Conservation (phyloP, 2,888 invertebrate species). For the Pammene fasciana region DNA sequence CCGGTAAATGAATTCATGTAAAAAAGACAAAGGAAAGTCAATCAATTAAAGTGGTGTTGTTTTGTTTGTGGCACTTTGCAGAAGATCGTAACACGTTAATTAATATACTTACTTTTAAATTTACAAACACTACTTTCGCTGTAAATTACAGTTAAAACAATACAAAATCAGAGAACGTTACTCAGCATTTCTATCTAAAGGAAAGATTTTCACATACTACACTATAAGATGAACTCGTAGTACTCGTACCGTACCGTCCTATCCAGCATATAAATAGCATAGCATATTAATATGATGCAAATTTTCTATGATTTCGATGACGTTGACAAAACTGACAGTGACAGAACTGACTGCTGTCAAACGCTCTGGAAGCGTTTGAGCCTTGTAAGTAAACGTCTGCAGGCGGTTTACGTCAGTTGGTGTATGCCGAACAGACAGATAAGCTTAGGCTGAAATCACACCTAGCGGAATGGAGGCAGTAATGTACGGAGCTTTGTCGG, state of each 20-base stretch:
- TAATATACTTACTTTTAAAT: slow-evolving; percentile 2
- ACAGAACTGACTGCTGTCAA: not conserved
- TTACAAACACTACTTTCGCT: not conserved
- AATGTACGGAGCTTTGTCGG: too few relatives aligned
- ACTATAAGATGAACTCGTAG: slow-evolving; percentile 13
- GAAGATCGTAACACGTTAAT: not conserved
- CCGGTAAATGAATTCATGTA: not conserved
- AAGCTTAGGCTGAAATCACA: too few relatives aligned
- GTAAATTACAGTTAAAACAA: not conserved
- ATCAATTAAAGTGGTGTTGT: not conserved
- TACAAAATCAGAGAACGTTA: slow-evolving; percentile 1
- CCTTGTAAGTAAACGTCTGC: too few relatives aligned
- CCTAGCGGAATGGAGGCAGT: too few relatives aligned
- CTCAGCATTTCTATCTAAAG: slow-evolving; percentile 5
- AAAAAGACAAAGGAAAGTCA: not conserved
- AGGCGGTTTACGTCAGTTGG: too few relatives aligned
- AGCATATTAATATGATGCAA: too few relatives aligned
- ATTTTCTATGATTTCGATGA: not conserved
- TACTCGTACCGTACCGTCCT: too few relatives aligned
- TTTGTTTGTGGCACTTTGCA: not conserved
- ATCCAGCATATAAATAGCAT: not conserved
- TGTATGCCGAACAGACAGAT: too few relatives aligned
- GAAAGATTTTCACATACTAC: not conserved
- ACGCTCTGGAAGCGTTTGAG: too few relatives aligned
- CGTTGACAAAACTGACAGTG: slow-evolving; percentile 6